Evolutionary conservation across 2,888 invertebrate genomes (phyloP), one percentile per base, ranked within the genome.

Genomic region (Flabesymbios commensalis): DNA sequence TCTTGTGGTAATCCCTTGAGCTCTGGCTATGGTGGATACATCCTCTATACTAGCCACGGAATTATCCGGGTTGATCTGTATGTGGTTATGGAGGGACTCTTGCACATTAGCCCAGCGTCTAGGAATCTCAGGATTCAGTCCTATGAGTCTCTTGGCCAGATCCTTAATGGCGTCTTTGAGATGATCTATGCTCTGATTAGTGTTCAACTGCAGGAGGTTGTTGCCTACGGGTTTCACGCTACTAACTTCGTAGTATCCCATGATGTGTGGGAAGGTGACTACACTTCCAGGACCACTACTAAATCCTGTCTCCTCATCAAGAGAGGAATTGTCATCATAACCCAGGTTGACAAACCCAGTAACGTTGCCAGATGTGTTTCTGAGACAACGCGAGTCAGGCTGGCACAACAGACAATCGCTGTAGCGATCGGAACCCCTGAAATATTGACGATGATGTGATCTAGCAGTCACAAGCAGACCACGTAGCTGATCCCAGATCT

Each of bases 231-330:
- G n/a, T 33, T 57, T 59, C 10, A 65, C 56, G 39, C 67, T 67
- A 53, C 69, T 66, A 31, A 69, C 64, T 47, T 69, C 68, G 41
- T 67, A 65, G 53, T 69, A 69, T 10, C 68, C 69, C 10, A 69
- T 55, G 17, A 69, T 64, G 57, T 69, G 69, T 1, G 69, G 68
- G 24, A 64, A 68, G 19, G 64, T 36, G 3, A 68, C 47, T n/a
- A 57, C 48, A 22, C 57, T 39, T 36, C 39, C 39, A 0, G 55
- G 45, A 14, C 29, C 31, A 5, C 56, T 57, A 32, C 39, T 54
- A 41, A 55, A 57, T 22, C 52, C 53, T 1, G 61, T 53, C 32
- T 61, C 64, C 5, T 67, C 66, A 24, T 52, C 56, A 0, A 26
- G n/a, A 2, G 54, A 47, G 14, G 28, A 33, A 3, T 41, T 19